Evolutionary conservation across 1,140 invertebrate genomes (phyloP).

Genomic region (Drosophila albomicans): DNA sequence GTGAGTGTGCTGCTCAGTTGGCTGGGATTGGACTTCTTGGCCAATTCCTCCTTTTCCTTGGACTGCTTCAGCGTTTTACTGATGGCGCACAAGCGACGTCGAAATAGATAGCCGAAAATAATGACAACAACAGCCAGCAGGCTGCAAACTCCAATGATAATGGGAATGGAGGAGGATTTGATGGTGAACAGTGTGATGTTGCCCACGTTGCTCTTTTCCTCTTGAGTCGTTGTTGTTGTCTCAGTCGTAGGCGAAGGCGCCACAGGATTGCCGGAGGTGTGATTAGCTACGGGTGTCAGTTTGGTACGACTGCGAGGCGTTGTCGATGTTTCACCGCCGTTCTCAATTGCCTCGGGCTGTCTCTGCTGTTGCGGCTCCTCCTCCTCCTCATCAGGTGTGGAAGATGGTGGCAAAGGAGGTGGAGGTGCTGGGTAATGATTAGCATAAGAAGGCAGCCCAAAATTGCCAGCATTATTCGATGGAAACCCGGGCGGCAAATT

Average conservation of each 20-base stretch:
- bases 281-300: conserved; percentile 63
- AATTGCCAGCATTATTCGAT: conserved; percentile 44
- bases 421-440: conserved; percentile 52
- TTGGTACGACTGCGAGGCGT: conserved; percentile 65
- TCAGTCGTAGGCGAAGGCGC: conserved; percentile 5
- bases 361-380: neutral
- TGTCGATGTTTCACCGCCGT: conserved; percentile 18
- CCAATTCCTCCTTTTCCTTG: conserved; percentile 87
- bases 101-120: conserved; percentile 85
- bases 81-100: conserved; percentile 86
- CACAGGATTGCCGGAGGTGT: conserved; percentile 46
- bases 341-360: conserved; percentile 8
- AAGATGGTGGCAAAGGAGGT: conserved; percentile 11
- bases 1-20: conserved; percentile 73
- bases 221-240: neutral
- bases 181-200: conserved; percentile 60
- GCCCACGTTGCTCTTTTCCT: conserved; percentile 3
- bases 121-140: conserved; percentile 86
- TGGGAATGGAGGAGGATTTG: conserved; percentile 86
- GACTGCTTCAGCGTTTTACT: conserved; percentile 84
- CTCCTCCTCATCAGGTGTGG: conserved; percentile 2
- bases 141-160: conserved; percentile 86
- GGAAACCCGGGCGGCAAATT: conserved; percentile 57
- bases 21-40: conserved; percentile 84
- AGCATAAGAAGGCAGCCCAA: conserved; percentile 39